These are phyloP conservation scores for Syngnathoides biaculeatus DNA, from an alignment of 2,113 vertebrate genomes.

Conservation along the genomic window DNA sequence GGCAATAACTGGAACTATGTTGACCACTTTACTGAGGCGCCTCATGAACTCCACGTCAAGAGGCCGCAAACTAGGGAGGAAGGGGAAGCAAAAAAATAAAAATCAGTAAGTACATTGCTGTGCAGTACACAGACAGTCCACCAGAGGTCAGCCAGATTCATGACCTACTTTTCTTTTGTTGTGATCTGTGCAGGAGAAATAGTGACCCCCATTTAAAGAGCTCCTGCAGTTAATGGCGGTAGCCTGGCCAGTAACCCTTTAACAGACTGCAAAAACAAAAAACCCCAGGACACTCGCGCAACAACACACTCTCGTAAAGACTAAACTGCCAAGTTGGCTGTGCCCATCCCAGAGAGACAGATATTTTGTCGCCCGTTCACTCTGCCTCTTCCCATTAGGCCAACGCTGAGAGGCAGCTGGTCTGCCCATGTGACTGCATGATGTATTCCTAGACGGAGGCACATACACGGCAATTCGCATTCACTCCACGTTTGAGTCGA, in stretches of 20 bases:
- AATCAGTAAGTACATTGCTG: neutral
- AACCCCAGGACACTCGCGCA: constrained; percentile 11
- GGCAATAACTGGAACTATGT: constrained; percentile 95
- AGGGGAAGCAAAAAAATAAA: neutral
- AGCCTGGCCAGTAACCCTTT: constrained; percentile 1
- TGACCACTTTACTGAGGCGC: constrained; percentile 97
- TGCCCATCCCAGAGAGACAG: constrained; percentile 22
- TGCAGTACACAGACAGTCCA: neutral
- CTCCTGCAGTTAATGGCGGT: neutral
- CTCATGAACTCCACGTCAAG: constrained; percentile 98
- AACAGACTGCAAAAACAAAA: constrained; percentile 10
- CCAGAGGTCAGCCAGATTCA: neutral
- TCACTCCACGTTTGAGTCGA: constrained; percentile 25
- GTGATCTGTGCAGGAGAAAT: neutral
- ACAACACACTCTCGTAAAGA: constrained; percentile 9
- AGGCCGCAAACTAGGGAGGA: constrained; percentile 81
- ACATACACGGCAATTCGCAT: constrained; percentile 25
- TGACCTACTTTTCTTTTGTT: constrained; percentile 1
- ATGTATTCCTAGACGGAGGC: constrained; percentile 19
- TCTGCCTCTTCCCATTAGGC: constrained; percentile 36
- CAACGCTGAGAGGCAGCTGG: constrained; percentile 49
- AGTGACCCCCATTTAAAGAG: neutral
- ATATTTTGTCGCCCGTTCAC: constrained; percentile 33
- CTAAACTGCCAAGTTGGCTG: constrained; percentile 29
- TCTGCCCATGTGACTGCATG: constrained; percentile 51